Percentiles rank a stretch among this genome's conserved stretches.
phyloP scores from a whole-genome alignment of 1,140 invertebrate genomes.

The Caenorhabditis remanei region DNA sequence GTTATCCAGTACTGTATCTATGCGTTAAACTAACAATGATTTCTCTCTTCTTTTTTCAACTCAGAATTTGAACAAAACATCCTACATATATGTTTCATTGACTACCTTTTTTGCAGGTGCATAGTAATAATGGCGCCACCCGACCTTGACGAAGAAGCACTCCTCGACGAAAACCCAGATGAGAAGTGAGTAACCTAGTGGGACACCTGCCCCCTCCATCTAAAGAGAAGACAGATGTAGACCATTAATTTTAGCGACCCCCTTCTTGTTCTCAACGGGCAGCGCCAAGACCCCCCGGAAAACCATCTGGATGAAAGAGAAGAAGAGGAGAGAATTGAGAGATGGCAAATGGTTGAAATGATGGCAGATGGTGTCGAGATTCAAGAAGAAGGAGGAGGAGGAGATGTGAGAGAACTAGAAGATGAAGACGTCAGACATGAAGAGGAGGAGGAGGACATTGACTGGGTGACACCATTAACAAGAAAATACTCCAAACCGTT shows the following conservation, averaged over 20 bases:
- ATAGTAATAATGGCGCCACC: too few relatives aligned
- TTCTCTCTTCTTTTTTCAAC: too few relatives aligned
- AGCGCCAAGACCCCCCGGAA: background rate
- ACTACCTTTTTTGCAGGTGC: too few relatives aligned
- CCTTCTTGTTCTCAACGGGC: background rate
- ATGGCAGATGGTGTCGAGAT: slow-evolving; percentile 16
- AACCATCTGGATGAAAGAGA: slow-evolving; percentile 5
- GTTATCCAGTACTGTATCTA: too few relatives aligned
- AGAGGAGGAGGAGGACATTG: background rate
- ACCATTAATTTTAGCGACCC: slow-evolving; percentile 35
- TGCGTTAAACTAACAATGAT: too few relatives aligned
- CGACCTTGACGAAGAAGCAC: too few relatives aligned
- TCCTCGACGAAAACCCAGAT: too few relatives aligned
- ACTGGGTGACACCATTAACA: slow-evolving; percentile 25
- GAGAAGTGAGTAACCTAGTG: too few relatives aligned
- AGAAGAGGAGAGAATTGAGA: background rate
- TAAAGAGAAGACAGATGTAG: background rate
- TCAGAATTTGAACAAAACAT: too few relatives aligned
- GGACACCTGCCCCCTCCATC: background rate
- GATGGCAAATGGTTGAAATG: background rate
- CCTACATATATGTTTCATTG: too few relatives aligned
- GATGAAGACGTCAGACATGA: background rate
- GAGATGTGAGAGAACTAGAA: background rate
- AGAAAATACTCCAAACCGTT: slow-evolving; percentile 20
- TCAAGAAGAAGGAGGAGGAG: background rate